Conservation (phyloP, 2,888 invertebrate species). For the Steinernema carpocapsae region DNA sequence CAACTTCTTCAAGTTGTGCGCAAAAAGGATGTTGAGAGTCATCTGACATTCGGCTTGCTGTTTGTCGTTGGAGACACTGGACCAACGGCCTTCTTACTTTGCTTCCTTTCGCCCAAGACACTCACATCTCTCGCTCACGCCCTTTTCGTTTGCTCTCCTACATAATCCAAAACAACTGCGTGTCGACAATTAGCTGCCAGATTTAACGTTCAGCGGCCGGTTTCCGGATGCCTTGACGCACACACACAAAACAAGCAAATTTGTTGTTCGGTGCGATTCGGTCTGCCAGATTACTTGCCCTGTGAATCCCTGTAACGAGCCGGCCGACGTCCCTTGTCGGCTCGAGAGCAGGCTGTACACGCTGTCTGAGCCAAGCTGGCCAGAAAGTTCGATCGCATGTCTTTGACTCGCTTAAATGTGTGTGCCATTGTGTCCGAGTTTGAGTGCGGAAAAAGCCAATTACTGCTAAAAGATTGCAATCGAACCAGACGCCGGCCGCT, state of each 20-base stretch:
- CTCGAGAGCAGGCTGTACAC: too few relatives aligned
- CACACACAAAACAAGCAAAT: conserved; percentile 24
- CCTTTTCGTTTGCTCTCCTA: conserved; percentile 25
- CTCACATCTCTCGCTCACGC: conserved; percentile 31
- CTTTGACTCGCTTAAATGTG: conserved; percentile 6
- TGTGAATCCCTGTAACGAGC: not conserved
- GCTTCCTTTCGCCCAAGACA: conserved; percentile 14
- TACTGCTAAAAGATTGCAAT: not conserved
- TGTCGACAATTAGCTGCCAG: conserved; percentile 35
- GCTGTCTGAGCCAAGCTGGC: too few relatives aligned
- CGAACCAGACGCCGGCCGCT: not conserved
- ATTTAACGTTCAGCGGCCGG: conserved; percentile 33
- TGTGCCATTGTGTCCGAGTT: not conserved
- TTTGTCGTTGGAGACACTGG: conserved; percentile 27
- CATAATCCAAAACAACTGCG: conserved; percentile 35
- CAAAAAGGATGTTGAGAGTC: conserved; percentile 30
- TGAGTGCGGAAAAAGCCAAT: not conserved
- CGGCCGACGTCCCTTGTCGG: not conserved
- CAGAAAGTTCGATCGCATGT: not conserved
- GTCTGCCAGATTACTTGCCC: not conserved
- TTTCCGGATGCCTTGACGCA: conserved; percentile 32
- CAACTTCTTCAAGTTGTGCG: conserved; percentile 33
- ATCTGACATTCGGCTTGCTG: conserved; percentile 27
- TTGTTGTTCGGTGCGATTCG: conserved; percentile 22
- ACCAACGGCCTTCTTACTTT: conserved; percentile 27